Base-by-base conservation (phyloP, 2,888 invertebrate species). In the Drosophila tripunctata region DNA sequence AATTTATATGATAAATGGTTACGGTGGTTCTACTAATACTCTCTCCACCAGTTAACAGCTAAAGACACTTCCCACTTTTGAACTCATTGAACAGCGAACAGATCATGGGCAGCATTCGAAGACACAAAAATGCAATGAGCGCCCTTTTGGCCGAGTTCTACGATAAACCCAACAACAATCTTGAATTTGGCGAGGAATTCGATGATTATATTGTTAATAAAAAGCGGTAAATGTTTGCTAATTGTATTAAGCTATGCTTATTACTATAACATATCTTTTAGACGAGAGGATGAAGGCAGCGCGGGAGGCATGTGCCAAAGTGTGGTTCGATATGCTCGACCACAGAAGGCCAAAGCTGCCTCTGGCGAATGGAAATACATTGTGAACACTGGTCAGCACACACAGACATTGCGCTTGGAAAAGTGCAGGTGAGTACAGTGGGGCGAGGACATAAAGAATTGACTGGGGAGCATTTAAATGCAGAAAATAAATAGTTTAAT, bases 331-430 rank as follows among this genome's bases (percentile, higher is more conserved):
- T 96, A 96, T 85, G 96, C 96, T 0, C 92, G 95, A 8, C 96
- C 96, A 0, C 96, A 96, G 89, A 93, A 96, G 63, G 96, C 96
- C 0, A 93, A 95, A 48, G 95, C 96, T 0, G 95, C 95, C 0
- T 94, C 94, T 1, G 96, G 96, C 0, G 93, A 94, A 75, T 96
- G 96, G 96, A 96, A 96, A 88, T 96, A 95, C 87, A 95, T 96
- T 73, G 96, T 96, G 41, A 96, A 96, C 82, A 96, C 96, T 0
- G 96, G 95, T 0, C 95, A 96, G 68, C 96, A 96, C 83, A 96
- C 96, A 5, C 96, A 96, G 91, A 96, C 96, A 0, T 89, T 96
- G 47, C 92, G 96, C 6, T 92, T 96, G 58, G 96, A 96, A 89
- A 96, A 96, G 88, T 96, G 96, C 92, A 90, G 83, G 90, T 90